Evolutionary conservation across 2,888 invertebrate species (phyloP), one percentile per base, ranked within the genome.

Genomic region (Drosophila percnosoma): DNA sequence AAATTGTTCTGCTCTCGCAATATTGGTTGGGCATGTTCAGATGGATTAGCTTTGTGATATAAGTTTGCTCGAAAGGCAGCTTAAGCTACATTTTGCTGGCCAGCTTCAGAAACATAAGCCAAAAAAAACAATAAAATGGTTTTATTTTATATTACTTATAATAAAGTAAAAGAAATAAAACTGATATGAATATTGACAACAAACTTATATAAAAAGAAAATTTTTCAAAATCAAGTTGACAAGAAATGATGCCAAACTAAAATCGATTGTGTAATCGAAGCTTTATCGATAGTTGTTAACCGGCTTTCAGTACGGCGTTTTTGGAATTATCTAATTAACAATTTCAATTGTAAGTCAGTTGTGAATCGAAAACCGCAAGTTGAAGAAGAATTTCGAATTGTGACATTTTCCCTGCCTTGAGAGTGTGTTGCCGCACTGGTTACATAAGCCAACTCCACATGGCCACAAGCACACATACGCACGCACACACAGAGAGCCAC

Each of bases 1-100:
- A 74, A 69, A 66, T 69, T 66, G 65, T 62, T 76, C 40, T 49
- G 53, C 57, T 73, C 54, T 49, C 21, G 33, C 54, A 59, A 64
- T 45, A 45, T 55, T 66, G 80, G 59, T 80, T 80, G 75, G 57
- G 31, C 21, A 60, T 38, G 36, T 27, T 51, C 11, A 29, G 18
- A 49, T 18, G 49, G 49, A 27, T 27, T 51, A 3, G 11, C 11
- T 1, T 29, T 24, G 15, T 45, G 24, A 2, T 15, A 15, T 45
- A 45, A 24, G 45, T 24, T 45, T 15, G 2, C 13, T 2, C 4
- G 8, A 24, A 8, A 24, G 7, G 2, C 15, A 24, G 45, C 4
- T 15, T 45, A 1, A 27, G 24, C 24, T 4, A 45, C 45, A 45
- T 24, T 45, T 15, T 21, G 21, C 21, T 45, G 8, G 8, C 2